Percentiles rank a stretch among this genome's conserved stretches.
Conservation (phyloP, 1,140 invertebrate species). For the Oryzaephilus surinamensis region DNA sequence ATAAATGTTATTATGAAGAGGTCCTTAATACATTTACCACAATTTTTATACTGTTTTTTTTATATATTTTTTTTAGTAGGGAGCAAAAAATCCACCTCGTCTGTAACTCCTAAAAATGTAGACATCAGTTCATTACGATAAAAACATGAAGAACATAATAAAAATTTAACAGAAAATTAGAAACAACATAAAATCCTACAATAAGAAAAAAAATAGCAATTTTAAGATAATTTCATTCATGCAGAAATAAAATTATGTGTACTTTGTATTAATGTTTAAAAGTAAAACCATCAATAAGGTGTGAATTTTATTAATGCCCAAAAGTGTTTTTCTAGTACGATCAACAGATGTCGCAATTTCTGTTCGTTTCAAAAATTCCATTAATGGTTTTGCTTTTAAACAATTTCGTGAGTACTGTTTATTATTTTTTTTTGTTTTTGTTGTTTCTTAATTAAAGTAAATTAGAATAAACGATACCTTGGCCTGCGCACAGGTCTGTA, state of each 20-base stretch:
- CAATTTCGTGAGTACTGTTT: too few species aligned
- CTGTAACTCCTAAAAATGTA: constrained; percentile 35
- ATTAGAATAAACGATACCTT: constrained; percentile 40
- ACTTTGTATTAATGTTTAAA: neutral
- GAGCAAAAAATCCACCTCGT: constrained; percentile 33
- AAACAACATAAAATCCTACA: constrained; percentile 11
- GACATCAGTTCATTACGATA: constrained; percentile 26
- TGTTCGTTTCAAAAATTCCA: neutral
- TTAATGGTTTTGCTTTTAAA: too few species aligned
- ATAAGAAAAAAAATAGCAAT: constrained; percentile 11
- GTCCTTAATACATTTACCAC: constrained; percentile 11
- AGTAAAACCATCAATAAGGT: too few species aligned
- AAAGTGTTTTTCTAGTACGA: neutral
- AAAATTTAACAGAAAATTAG: constrained; percentile 22
- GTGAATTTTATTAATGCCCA: too few species aligned
- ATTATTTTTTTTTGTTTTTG: neutral
- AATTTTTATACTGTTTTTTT: too few species aligned
- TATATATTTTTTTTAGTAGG: constrained; percentile 35
- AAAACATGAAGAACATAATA: constrained; percentile 18
- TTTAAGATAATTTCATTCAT: too few species aligned
- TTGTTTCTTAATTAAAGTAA: constrained; percentile 15
- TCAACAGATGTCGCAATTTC: neutral
- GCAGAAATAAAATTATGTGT: neutral
- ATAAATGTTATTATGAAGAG: constrained; percentile 9
- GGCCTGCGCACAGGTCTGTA: constrained; percentile 59